Evolutionary conservation across 2,888 invertebrate genomes (phyloP), one percentile per base, ranked within the genome.

Genomic region (Cephonodes hylas): DNA sequence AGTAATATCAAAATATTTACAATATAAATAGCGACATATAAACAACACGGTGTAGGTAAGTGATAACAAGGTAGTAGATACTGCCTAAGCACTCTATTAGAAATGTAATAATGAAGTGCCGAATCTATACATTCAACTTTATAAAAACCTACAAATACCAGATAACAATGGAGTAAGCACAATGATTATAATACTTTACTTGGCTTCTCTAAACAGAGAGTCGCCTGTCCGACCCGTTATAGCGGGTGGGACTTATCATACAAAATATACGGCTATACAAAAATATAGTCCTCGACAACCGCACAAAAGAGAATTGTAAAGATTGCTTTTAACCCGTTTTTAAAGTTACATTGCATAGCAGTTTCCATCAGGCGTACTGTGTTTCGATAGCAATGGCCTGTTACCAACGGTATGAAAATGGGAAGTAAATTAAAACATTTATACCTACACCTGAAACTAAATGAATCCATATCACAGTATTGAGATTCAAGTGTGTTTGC

Each of bases 391-490:
- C 10, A 31, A 3, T 27, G 18, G 18, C 13, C 5, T 42, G 4
- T 23, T 2, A 46, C 23, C n/a, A 3, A 46, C 10, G 13, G 10
- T 8, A 46, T 25, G 10, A 45, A 22, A 8, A 22, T 45, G 22
- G 7, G n/a, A 6, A 23, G 15, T 7, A 18, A 10, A 18, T 53
- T 8, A 8, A 31, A 18, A 53, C 4, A 3, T 25, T 5, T 31
- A 45, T 64, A 71, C 58, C 60, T 66, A 73, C 60, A 64, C 63
- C 64, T 68, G 67, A 69, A 72, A 64, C 63, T 64, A 75, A 70
- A 66, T 70, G 73, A 66, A 67, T 77, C 58, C 61, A 71, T 83
- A 85, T 84, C 84, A 84, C 84, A 84, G 83, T 72, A 74, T 69
- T 69, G 71, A 79, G 73, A 82, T 75, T 79, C 66, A 65, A 65